Conservation (phyloP, 2,888 invertebrate species). For the Odontothrips loti region DNA sequence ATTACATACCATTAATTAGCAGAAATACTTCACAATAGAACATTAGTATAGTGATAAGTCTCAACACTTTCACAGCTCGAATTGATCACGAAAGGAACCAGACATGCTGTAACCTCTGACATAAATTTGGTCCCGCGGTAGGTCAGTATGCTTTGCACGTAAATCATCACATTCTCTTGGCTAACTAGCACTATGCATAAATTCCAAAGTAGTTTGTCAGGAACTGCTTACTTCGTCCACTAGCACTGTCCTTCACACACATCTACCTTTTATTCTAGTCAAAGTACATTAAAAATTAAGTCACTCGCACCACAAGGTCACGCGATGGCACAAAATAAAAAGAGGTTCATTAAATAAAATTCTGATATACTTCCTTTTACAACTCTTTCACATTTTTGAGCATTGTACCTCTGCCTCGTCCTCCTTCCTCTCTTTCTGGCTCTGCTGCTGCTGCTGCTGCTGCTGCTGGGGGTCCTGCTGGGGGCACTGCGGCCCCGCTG, state of each 20-base stretch:
- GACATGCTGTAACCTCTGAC: no score
- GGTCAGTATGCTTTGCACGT: no score
- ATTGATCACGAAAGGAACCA: not conserved
- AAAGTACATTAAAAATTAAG: not conserved
- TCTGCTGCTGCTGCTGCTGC: not conserved
- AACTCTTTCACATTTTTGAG: no score
- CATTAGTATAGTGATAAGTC: not conserved
- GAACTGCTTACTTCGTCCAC: no score
- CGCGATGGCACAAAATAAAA: not conserved
- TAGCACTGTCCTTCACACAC: no score
- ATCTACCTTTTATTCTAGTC: no score
- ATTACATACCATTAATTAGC: constrained; percentile 1
- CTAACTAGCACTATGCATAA: no score
- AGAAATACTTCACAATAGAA: not conserved
- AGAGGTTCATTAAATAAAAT: no score
- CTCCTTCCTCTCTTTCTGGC: not conserved
- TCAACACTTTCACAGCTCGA: constrained; percentile 9
- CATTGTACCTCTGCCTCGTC: no score
- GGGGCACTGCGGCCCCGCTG: not conserved
- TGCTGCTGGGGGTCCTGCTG: not conserved
- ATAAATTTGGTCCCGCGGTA: not conserved
- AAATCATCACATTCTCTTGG: no score
- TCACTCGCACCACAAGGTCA: not conserved
- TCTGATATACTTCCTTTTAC: no score
- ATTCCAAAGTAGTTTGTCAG: no score